A percentile compares a stretch with the other conserved stretches of the same genome.
Evolutionary conservation across 2,888 invertebrate species (phyloP).

Genomic region (Tryphoninae sp.): DNA sequence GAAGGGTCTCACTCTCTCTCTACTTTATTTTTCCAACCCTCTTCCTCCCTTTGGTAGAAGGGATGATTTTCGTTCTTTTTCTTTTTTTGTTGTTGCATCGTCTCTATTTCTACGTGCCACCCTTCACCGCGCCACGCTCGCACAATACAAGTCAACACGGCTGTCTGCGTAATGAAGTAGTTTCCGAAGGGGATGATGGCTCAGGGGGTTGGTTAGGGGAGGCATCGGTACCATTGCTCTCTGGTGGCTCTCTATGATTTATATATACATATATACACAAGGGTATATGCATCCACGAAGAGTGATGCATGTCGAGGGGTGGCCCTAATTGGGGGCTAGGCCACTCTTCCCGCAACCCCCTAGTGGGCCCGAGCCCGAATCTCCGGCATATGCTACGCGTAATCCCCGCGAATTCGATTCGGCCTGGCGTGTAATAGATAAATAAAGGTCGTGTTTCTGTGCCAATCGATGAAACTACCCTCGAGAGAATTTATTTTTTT

Average conservation of each 20-base stretch:
- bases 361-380: conserved; percentile 66
- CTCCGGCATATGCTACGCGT: conserved; percentile 79
- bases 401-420: conserved; percentile 77
- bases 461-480: conserved; percentile 69
- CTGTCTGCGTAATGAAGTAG: conserved; percentile 82
- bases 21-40: conserved; percentile 10
- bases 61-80: conserved; percentile 15
- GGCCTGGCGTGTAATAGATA: conserved; percentile 79
- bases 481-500: conserved; percentile 43
- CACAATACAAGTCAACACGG: conserved; percentile 82
- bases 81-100: conserved; percentile 19
- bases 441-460: conserved; percentile 77
- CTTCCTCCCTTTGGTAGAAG: neutral
- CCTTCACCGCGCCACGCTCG: conserved; percentile 58
- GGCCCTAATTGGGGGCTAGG: conserved; percentile 80
- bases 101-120: conserved; percentile 40
- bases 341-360: conserved; percentile 73
- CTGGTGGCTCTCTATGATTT: conserved; percentile 34
- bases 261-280: neutral
- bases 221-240: conserved; percentile 45
- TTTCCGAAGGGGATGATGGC: conserved; percentile 76
- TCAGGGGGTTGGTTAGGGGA: conserved; percentile 56
- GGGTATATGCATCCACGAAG: conserved; percentile 33
- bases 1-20: conserved; percentile 60
- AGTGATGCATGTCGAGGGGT: conserved; percentile 72